Conservation (phyloP, 1,140 invertebrate species). For the Aphis gossypii region DNA sequence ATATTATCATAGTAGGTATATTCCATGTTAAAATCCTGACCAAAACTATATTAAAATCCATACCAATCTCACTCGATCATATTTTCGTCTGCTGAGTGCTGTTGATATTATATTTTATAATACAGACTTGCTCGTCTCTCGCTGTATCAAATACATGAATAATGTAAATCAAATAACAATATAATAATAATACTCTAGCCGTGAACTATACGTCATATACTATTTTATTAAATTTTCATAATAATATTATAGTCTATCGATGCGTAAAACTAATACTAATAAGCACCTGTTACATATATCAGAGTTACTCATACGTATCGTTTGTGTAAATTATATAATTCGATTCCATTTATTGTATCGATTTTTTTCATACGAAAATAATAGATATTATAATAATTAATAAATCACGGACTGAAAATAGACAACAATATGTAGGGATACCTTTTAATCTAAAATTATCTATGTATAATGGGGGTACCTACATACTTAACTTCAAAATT, state of each 20-base stretch:
- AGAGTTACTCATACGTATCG: not conserved
- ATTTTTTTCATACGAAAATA: not conserved
- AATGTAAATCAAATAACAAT: constrained; percentile 2
- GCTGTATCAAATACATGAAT: not conserved
- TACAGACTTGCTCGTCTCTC: not conserved
- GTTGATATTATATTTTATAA: constrained; percentile 9
- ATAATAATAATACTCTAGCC: not conserved
- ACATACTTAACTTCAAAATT: not conserved
- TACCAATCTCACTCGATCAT: not conserved
- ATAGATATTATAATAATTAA: not conserved
- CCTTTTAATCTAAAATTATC: not conserved
- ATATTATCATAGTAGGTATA: not conserved
- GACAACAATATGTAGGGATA: not conserved
- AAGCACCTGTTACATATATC: not conserved
- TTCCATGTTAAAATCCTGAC: not conserved
- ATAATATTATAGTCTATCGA: not conserved
- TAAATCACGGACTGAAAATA: not conserved
- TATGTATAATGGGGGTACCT: not conserved
- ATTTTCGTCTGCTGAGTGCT: not conserved
- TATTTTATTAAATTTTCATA: not conserved
- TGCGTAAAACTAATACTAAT: not conserved
- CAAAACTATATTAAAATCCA: not conserved
- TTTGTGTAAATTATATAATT: not conserved
- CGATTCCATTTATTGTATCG: not conserved
- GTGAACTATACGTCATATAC: not conserved